These are phyloP conservation scores for Protomyctophum bolini DNA, from an alignment of 2,113 vertebrate genomes.

Conservation along the genomic window DNA sequence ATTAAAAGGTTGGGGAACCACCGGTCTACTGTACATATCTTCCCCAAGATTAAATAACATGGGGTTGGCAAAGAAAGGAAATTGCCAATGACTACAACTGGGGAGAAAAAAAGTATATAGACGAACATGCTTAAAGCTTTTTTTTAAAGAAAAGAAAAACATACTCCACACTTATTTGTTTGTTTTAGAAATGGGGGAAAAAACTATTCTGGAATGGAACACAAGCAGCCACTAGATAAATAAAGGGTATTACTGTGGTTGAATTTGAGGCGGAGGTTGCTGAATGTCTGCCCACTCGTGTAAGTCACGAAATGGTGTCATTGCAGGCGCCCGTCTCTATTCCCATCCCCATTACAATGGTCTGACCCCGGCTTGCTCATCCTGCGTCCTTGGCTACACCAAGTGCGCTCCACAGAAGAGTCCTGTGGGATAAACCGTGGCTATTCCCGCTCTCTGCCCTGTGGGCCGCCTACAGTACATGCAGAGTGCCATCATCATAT, in stretches of 20 bases:
- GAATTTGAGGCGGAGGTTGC: constrained; percentile 26
- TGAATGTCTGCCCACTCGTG: constrained; percentile 35
- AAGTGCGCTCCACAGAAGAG: constrained; percentile 51
- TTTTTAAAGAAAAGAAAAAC: too few species aligned
- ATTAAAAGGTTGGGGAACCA: too few species aligned
- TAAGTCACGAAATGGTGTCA: constrained; percentile 49
- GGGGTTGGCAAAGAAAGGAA: too few species aligned
- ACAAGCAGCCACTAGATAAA: constrained; percentile 27
- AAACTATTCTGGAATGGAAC: neutral
- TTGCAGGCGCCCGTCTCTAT: constrained; percentile 37
- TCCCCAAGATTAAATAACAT: too few species aligned
- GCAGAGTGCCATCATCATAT: constrained; percentile 38
- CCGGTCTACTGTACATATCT: too few species aligned
- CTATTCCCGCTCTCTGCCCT: constrained; percentile 43
- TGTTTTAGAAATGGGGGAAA: neutral
- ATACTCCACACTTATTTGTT: too few species aligned
- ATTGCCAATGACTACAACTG: too few species aligned
- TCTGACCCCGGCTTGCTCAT: constrained; percentile 56
- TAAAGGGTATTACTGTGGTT: constrained; percentile 37
- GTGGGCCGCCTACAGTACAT: constrained; percentile 37
- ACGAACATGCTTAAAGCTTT: too few species aligned
- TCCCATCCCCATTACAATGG: constrained; percentile 57
- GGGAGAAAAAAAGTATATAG: too few species aligned
- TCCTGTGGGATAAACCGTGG: constrained; percentile 45
- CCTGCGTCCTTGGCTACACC: constrained; percentile 51